Conservation (phyloP, 2,113 vertebrate genomes). For the Rhipidura dahli region DNA sequence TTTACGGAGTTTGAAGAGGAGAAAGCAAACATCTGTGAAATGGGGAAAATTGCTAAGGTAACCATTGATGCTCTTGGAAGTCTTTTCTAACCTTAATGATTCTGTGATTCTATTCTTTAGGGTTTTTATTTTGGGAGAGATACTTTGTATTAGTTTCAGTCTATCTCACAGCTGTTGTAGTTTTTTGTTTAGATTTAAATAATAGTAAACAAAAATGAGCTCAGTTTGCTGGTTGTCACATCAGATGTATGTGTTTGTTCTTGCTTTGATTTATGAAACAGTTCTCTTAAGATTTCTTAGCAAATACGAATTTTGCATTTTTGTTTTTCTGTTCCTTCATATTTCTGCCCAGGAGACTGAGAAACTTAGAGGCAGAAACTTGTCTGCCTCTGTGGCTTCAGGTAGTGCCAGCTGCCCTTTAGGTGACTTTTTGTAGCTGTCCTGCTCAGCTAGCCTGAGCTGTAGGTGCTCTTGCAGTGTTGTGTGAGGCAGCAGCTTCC, state of each 20-base stretch:
- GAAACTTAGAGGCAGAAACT: not conserved
- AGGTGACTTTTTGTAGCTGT: not conserved
- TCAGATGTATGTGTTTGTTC: not conserved
- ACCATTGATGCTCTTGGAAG: not conserved
- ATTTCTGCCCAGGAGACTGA: not conserved
- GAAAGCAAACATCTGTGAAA: slow-evolving; percentile 91
- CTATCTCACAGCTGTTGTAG: not conserved
- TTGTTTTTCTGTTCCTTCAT: not conserved
- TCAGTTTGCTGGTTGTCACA: not conserved
- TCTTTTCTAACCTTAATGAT: not conserved
- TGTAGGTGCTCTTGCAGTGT: not conserved
- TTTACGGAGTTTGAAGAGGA: slow-evolving; percentile 91
- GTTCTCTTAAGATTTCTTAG: not conserved
- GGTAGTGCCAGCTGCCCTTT: not conserved
- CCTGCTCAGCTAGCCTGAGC: not conserved
- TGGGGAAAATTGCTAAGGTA: slow-evolving; percentile 97
- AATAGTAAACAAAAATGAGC: not conserved
- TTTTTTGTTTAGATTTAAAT: not conserved
- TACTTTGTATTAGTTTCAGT: not conserved
- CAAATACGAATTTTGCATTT: not conserved
- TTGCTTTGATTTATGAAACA: not conserved
- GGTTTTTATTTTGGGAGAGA: not conserved
- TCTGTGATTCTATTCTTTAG: not conserved
- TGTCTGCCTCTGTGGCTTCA: not conserved
- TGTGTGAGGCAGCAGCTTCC: not conserved